Percentiles rank a stretch among this genome's conserved stretches.
These are phyloP conservation scores for Rhinolophus ferrumequinum DNA, from an alignment of 2,113 vertebrate genomes.

Conservation along the genomic window DNA sequence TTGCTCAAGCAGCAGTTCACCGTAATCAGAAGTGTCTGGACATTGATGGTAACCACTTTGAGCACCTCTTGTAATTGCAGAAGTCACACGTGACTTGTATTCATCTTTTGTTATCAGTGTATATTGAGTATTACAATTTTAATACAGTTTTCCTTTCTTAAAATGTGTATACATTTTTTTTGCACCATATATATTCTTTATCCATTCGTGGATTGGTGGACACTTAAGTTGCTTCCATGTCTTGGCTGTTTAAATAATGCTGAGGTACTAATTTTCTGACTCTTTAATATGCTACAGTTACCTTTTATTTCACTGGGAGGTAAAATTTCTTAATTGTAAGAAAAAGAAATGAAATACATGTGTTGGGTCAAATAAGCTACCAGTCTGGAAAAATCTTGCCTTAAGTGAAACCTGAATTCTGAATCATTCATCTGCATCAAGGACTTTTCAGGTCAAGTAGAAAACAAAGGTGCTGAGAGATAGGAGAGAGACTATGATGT, in stretches of 20 bases:
- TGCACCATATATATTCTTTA: neutral
- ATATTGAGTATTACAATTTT: too few species aligned
- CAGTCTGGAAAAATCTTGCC: neutral
- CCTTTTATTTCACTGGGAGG: constrained; percentile 4
- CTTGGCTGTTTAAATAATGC: neutral
- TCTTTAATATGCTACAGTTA: neutral
- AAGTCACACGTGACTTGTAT: too few species aligned
- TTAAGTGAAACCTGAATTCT: neutral
- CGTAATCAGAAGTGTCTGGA: too few species aligned
- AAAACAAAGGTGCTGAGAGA: neutral
- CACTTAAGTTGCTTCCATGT: neutral
- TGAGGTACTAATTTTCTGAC: neutral
- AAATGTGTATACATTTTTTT: neutral
- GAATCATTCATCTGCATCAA: neutral
- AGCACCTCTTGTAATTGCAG: neutral
- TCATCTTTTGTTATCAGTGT: too few species aligned
- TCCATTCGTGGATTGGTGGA: too few species aligned
- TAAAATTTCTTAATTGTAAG: neutral
- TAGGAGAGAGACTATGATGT: neutral
- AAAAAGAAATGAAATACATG: constrained; percentile 28
- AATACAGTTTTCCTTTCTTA: neutral
- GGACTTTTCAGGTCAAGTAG: neutral
- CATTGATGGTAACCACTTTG: too few species aligned
- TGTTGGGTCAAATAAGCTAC: neutral
- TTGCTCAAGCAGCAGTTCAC: too few species aligned